Evolutionary conservation across 23 tunicate species (phyloP).

Genomic region (Ascidia mentula): DNA sequence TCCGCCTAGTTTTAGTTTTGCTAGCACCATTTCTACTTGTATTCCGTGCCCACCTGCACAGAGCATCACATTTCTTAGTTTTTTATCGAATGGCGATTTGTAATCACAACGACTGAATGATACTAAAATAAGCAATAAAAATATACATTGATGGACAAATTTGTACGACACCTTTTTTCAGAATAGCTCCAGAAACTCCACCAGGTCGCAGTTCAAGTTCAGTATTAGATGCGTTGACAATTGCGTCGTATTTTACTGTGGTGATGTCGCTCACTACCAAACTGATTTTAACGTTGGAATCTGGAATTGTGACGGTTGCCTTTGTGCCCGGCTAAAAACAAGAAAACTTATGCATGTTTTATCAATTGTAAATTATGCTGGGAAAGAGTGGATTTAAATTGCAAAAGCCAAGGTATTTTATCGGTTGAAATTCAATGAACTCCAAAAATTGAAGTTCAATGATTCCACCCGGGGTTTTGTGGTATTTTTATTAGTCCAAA

Average conservation of each 20-base stretch:
- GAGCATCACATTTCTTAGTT: neutral
- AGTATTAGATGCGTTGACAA: conserved; percentile 66
- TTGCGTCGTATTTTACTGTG: conserved; percentile 51
- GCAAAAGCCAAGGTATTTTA: neutral
- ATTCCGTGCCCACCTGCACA: conserved; percentile 4
- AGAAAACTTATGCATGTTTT: neutral
- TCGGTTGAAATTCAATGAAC: neutral
- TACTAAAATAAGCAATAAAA: neutral
- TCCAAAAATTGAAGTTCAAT: too few species aligned
- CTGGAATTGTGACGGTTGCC: conserved; percentile 4
- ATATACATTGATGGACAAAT: neutral
- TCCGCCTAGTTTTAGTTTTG: neutral
- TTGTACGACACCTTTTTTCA: conserved; percentile 17
- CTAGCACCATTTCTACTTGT: conserved; percentile 7
- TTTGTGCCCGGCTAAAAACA: neutral
- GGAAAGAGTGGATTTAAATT: too few species aligned
- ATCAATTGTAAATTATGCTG: too few species aligned
- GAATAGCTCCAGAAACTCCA: conserved; percentile 65
- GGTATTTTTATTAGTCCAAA: too few species aligned
- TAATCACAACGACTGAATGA: too few species aligned
- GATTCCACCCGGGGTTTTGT: too few species aligned
- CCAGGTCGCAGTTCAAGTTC: conserved; percentile 34
- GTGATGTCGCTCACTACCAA: conserved; percentile 58
- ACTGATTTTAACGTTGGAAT: conserved; percentile 21
- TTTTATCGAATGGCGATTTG: too few species aligned